A percentile compares a stretch with the other conserved stretches of the same genome.
Evolutionary conservation across 2,113 vertebrate species (phyloP).

Genomic region (Heteronetta atricapilla): DNA sequence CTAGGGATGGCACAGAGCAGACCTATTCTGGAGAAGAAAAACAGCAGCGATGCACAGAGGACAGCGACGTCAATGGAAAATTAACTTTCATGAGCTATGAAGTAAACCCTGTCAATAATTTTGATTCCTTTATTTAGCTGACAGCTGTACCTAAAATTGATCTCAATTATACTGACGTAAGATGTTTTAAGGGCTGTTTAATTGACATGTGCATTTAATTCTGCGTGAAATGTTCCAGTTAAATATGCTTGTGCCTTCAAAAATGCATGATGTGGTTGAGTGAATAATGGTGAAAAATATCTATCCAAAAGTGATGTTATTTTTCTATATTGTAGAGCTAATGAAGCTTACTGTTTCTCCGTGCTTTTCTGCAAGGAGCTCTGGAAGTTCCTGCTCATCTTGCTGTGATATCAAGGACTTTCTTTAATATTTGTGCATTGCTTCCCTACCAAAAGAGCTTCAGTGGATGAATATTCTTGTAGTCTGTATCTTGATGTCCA

Average conservation of each 20-base stretch:
- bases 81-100: neutral
- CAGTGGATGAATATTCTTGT: neutral
- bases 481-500: neutral
- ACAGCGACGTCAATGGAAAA: conserved; percentile 18
- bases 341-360: neutral
- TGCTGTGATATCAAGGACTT: neutral
- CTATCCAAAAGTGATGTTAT: neutral
- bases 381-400: neutral
- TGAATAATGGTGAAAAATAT: neutral
- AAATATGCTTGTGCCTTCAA: conserved; percentile 11
- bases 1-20: neutral
- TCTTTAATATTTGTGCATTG: neutral
- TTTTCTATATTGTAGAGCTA: neutral
- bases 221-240: neutral
- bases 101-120: conserved; percentile 33
- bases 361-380: neutral
- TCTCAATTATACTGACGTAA: neutral
- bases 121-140: conserved; percentile 23
- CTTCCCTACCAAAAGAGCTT: neutral
- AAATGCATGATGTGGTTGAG: neutral
- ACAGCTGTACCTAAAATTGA: conserved; percentile 6
- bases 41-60: neutral
- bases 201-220: neutral
- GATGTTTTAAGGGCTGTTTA: conserved; percentile 5
- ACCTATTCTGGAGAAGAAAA: neutral